Evolutionary conservation across 2,888 invertebrate species (phyloP), one percentile per base, ranked within the genome.

Genomic region (Drosophila maculinotata): DNA sequence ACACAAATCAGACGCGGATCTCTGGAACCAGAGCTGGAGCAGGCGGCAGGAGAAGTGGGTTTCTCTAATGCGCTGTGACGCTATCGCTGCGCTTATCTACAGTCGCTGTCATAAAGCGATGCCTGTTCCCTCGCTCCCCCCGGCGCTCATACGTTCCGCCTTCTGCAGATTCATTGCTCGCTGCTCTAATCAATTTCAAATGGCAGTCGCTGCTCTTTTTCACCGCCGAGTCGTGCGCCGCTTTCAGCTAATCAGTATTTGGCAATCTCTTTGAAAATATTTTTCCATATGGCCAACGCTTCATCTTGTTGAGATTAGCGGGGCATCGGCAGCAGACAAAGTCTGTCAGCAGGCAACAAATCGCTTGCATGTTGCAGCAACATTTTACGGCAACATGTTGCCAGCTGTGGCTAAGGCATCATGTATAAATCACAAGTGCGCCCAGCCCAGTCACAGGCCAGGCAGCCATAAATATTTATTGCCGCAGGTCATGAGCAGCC

Each of bases 181-280:
- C 51, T 51, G 51, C 72, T 71, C 85, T 87, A 83, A 83, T 83
- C 82, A 87, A 87, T 87, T 87, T 81, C 79, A 81, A 83, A 87
- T 83, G 84, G 64, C 75, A 64, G 69, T 63, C 62, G 74, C 49
- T 41, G 76, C 36, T 54, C 41, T 47, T 53, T 60, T 57, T 62
- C 53, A 56, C 58, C 54, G 57, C 47, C 41, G 62, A 79, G 67
- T 74, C 74, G 71, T 75, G 76, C 69, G 87, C 81, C 76, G 68
- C 60, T 59, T 66, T 70, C 26, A 51, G 58, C 66, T 83, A 86
- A 81, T 81, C 81, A 75, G 84, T 57, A 65, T 78, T 87, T 79
- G 79, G 87, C 79, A 79, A 83, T 83, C 83, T 83, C 69, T 83
- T 83, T 83, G 85, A 84, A 83, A 64, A 78, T 76, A 73, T 72